Percentiles rank a stretch among this genome's conserved stretches.
Evolutionary conservation across 2,797 vertebrate genomes (phyloP).

Genomic region (Tadarida brasiliensis): DNA sequence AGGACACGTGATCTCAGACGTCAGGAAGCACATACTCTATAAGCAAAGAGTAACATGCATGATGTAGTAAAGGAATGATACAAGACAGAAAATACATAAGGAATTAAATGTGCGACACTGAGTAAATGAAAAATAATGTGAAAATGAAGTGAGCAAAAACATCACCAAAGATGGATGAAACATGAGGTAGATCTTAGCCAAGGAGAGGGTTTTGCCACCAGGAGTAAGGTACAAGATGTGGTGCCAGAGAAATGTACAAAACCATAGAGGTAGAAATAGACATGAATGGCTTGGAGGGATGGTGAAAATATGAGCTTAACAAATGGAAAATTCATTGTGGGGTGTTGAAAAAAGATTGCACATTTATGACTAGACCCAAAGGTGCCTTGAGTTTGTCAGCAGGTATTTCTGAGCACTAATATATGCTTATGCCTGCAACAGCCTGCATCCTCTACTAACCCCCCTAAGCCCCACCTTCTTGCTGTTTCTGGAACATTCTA

Average conservation of each 20-base stretch:
- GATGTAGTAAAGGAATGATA: neutral
- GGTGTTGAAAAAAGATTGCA: neutral
- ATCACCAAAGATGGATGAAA: neutral
- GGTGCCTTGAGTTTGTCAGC: neutral
- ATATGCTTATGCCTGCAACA: neutral
- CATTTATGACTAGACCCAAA: neutral
- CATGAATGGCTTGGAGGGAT: neutral
- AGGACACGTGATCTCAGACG: neutral
- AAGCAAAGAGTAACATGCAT: neutral
- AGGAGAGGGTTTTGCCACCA: neutral
- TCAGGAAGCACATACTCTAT: neutral
- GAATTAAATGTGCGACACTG: neutral
- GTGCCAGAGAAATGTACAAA: neutral
- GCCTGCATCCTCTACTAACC: neutral
- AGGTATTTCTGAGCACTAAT: neutral
- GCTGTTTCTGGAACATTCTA: conserved; percentile 37
- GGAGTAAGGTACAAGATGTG: neutral
- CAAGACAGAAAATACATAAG: neutral
- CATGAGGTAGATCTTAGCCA: neutral
- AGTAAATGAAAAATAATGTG: neutral
- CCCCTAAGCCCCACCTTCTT: neutral
- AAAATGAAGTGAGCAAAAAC: neutral
- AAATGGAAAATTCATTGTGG: neutral
- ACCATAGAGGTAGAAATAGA: neutral
- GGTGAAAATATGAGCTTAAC: neutral